Conservation (phyloP, 2,797 vertebrate species). For the Remorina albescens region DNA sequence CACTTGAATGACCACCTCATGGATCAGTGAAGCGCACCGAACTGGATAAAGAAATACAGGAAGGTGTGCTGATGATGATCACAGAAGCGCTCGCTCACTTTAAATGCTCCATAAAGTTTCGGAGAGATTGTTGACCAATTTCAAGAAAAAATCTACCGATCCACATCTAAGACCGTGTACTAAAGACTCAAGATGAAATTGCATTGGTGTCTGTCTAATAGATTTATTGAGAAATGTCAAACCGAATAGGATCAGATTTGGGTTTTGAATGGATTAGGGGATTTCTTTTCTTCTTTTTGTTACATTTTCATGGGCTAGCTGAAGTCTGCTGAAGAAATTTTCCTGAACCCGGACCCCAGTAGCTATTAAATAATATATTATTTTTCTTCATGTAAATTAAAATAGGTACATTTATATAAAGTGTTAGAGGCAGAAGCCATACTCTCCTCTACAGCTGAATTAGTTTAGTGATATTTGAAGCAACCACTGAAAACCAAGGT, state of each 20-base stretch:
- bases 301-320: not conserved
- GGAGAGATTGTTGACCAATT: constrained; percentile 39
- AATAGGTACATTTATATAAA: not conserved
- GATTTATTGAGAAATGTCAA: constrained; percentile 11
- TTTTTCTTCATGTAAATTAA: too few species aligned
- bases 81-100: constrained; percentile 46
- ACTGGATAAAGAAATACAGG: constrained; percentile 67
- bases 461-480: not conserved
- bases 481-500: too few species aligned
- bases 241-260: constrained; percentile 14
- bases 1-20: constrained; percentile 83
- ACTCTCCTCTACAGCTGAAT: not conserved
- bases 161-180: not conserved
- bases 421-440: not conserved
- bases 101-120: constrained; percentile 31
- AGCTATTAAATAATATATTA: not conserved
- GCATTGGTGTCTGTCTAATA: not conserved
- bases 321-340: not conserved
- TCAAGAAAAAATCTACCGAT: constrained; percentile 25
- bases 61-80: constrained; percentile 54
- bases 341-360: not conserved
- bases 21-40: constrained; percentile 76
- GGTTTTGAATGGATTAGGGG: not conserved
- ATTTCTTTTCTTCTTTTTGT: not conserved
- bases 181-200: constrained; percentile 16